Evolutionary conservation across 2,888 invertebrate species (phyloP), one percentile per base, ranked within the genome.

Genomic region (Machimus rusticus): DNA sequence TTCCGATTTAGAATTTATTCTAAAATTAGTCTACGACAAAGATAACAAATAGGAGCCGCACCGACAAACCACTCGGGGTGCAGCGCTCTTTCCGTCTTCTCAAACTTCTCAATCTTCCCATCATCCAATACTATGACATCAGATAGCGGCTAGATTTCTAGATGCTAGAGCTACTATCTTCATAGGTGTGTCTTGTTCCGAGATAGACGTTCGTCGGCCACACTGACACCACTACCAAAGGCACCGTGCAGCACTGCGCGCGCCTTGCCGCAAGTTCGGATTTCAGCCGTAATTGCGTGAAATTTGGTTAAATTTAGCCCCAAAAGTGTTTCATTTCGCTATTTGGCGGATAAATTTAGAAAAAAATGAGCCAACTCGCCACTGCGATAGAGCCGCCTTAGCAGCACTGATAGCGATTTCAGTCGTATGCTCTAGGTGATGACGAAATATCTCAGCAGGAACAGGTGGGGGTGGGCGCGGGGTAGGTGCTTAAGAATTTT

Each of bases 1-100:
- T 85, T 88, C 88, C 76, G 51, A 85, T 88, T 88, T 88, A 88
- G 88, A 88, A 85, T 88, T 88, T 82, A 77, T 79, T 88, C 88
- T 88, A 88, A 88, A 87, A 82, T 88, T 88, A 88, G 88, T 88
- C 85, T 85, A 74, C 74, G 74, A 57, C 74, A 85, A 85, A 74
- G 85, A 85, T 85, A 85, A 85, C 51, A 85, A 74, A 74, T 74
- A 85, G 28, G 74, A 85, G 43, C n/a, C 43, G 19, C 19, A 74
- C 12, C 37, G 81, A 31, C 6, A 12, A 81, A 51, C 81, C 9
- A 19, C 6, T 16, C 23, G 16, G 19, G 51, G 23, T 79, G n/a
- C 34, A 76, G 76, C 37, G n/a, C n/a, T 37, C 34, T 34, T 34
- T 31, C 76, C 37, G 37, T 76, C 16, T 46, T 46, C 43, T 16